phyloP scores from a whole-genome alignment of 2,797 vertebrate genomes.

The Acipenser transmontanus region DNA sequence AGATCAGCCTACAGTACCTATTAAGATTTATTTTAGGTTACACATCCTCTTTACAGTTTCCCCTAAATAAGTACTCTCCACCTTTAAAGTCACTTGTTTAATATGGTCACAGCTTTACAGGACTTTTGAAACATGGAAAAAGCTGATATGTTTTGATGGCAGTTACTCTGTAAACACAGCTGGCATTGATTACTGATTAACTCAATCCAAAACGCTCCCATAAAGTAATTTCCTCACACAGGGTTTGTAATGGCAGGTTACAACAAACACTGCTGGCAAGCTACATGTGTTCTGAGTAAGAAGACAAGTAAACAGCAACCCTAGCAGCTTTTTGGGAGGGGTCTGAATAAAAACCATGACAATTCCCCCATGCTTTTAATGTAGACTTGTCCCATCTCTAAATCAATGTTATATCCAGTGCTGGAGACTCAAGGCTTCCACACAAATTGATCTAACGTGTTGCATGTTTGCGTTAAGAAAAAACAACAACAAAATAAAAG shows the following conservation, averaged over 20 bases:
- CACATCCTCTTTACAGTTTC: too few relatives aligned
- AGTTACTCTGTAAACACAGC: slow-evolving; percentile 6
- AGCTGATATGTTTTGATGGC: not conserved
- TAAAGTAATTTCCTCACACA: slow-evolving; percentile 3
- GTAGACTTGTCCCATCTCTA: too few relatives aligned
- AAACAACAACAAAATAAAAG: too few relatives aligned
- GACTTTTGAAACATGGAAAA: not conserved
- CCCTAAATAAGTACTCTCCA: too few relatives aligned
- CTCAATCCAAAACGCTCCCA: slow-evolving; percentile 2
- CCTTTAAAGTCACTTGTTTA: too few relatives aligned
- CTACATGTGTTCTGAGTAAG: not conserved
- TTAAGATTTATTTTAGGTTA: too few relatives aligned
- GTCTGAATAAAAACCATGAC: not conserved
- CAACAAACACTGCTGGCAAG: not conserved
- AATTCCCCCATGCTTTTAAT: not conserved
- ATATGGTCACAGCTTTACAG: too few relatives aligned
- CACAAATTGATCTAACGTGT: too few relatives aligned
- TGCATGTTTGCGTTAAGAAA: too few relatives aligned
- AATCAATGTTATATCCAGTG: too few relatives aligned
- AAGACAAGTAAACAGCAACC: not conserved
- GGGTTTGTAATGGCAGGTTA: slow-evolving; percentile 1
- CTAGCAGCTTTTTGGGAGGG: not conserved
- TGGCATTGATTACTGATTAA: not conserved
- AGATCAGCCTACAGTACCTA: too few relatives aligned
- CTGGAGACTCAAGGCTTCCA: too few relatives aligned